Base-by-base conservation (phyloP, 2,888 invertebrate genomes). In the Tiliacea aurago region DNA sequence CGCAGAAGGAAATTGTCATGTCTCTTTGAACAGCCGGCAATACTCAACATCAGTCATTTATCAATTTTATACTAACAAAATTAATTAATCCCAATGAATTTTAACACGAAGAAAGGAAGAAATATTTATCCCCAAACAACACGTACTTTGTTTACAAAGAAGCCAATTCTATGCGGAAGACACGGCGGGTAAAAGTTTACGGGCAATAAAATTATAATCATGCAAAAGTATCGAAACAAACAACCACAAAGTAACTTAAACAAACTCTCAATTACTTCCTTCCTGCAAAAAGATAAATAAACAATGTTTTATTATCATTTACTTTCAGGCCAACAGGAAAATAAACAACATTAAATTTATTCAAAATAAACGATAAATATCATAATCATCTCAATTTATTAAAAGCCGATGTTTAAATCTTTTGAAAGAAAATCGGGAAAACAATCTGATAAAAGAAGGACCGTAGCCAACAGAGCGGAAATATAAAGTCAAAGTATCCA, bases 191-290 rank as follows among this genome's bases (percentile, higher is more conserved):
- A 70, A 83, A 72, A 83, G 84, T 80, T 84, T 59, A 67, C 66
- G 59, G 66, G 45, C 51, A 69, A 61, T 83, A 74, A 80, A 74
- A 80, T 83, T 80, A 74, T 83, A 80, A 80, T 69, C 80, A 73
- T 55, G 49, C 69, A 15, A 73, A 80, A 80, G 68, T 83, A 74
- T 80, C 66, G 43, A 56, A 80, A 84, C 65, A 83, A 80, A 79
- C 80, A 83, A 68, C 67, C 55, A 68, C 33, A 74, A 83, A 83
- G 66, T 47, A 59, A 74, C 69, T 80, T 69, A 41, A 56, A 66
- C 65, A 61, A 80, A 83, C 65, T 83, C 74, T 51, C 80, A 70
- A 81, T 81, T 70, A 61, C 59, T 80, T 84, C 23, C 80, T 74
- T 80, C 81, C 84, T 62, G 58, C 9, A 43, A 15, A 61, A 67